Percentiles rank a stretch among this genome's conserved stretches.
Evolutionary conservation across 2,113 vertebrate species (phyloP).

Genomic region (Melanostigma gelatinosum): DNA sequence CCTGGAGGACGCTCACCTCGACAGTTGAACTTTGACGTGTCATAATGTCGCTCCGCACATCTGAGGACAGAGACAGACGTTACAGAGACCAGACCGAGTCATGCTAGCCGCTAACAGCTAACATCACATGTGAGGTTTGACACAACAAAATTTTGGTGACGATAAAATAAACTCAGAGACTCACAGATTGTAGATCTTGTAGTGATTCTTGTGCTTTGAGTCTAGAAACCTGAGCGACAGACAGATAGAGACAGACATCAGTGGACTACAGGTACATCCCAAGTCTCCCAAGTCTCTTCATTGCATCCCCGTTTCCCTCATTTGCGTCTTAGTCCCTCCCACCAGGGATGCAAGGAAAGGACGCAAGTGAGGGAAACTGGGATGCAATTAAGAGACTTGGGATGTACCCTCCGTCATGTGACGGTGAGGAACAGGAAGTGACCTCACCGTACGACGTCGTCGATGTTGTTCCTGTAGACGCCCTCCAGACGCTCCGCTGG

Average conservation of each 20-base stretch:
- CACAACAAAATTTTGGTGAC: background rate
- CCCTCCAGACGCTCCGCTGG: slow-evolving; percentile 97
- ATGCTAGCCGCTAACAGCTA: background rate
- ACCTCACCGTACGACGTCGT: slow-evolving; percentile 95
- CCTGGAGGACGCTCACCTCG: slow-evolving; percentile 84
- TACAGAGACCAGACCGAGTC: background rate
- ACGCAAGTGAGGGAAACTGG: too few species aligned
- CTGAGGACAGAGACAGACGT: slow-evolving; percentile 77
- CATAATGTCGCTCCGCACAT: slow-evolving; percentile 98
- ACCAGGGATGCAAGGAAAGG: too few species aligned
- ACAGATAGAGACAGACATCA: background rate
- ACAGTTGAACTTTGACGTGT: slow-evolving; percentile 97
- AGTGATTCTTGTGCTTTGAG: slow-evolving; percentile 99
- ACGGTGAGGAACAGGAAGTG: too few species aligned
- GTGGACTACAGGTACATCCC: too few species aligned
- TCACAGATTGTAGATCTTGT: slow-evolving; percentile 99
- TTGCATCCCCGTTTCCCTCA: too few species aligned
- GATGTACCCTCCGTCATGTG: too few species aligned
- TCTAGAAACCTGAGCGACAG: slow-evolving; percentile 91
- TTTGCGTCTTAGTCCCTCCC: too few species aligned
- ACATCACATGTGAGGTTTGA: background rate
- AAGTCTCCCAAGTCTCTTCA: too few species aligned
- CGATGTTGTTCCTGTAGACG: slow-evolving; percentile 98
- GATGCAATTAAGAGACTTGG: too few species aligned
- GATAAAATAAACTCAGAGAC: background rate